These are phyloP conservation scores for Drosophila sordidula DNA, from an alignment of 2,888 invertebrate species.

Conservation along the genomic window DNA sequence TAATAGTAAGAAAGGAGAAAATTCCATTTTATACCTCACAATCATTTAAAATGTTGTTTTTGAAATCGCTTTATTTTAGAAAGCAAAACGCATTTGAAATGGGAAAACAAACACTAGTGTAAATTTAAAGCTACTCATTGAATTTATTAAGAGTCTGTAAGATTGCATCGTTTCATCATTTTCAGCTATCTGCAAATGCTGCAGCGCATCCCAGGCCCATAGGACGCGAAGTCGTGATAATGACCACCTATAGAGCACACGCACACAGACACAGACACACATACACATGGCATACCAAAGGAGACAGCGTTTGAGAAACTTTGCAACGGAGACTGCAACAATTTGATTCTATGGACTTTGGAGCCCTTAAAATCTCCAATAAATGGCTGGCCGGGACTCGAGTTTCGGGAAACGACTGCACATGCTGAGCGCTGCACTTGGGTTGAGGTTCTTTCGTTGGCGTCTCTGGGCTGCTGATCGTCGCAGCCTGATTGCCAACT, in stretches of 20 bases:
- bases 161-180: constrained; percentile 51
- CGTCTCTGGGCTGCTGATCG: constrained; percentile 47
- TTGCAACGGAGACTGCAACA: constrained; percentile 10
- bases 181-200: constrained; percentile 35
- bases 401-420: constrained; percentile 54
- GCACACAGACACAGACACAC: constrained; percentile 72
- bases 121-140: constrained; percentile 5
- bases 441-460: constrained; percentile 43
- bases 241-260: constrained; percentile 81
- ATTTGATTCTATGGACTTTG: constrained; percentile 32
- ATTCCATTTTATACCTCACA: no score
- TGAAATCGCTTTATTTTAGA: no score
- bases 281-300: constrained; percentile 65
- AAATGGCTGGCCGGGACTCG: constrained; percentile 38
- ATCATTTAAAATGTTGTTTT: no score
- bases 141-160: constrained; percentile 3
- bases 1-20: no score
- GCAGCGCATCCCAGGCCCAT: constrained; percentile 43
- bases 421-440: constrained; percentile 75
- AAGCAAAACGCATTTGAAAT: no score
- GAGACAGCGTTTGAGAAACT: constrained; percentile 44
- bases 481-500: constrained; percentile 68
- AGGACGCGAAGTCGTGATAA: constrained; percentile 71
- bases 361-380: constrained; percentile 52
- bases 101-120: constrained; percentile 5